phyloP scores from a whole-genome alignment of 2,888 invertebrate species.

The Ceraclea dissimilis region DNA sequence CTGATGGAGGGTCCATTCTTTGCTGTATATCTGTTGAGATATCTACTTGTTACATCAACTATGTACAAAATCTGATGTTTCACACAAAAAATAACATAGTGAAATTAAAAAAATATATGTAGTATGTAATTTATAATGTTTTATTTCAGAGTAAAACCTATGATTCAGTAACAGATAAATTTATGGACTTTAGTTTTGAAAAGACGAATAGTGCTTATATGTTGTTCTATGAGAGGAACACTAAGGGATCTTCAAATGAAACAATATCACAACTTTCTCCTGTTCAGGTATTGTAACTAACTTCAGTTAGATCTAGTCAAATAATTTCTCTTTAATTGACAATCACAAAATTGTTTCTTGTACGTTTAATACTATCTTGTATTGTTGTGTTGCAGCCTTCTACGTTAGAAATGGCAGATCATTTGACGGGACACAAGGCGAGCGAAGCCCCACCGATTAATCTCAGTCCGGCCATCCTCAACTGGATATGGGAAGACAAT shows the following conservation, averaged over 20 bases:
- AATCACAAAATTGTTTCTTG: too few relatives aligned
- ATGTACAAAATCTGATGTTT: too few relatives aligned
- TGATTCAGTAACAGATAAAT: conserved; percentile 93
- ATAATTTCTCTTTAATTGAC: too few relatives aligned
- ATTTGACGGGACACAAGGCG: conserved; percentile 16
- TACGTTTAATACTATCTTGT: too few relatives aligned
- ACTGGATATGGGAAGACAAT: conserved; percentile 98
- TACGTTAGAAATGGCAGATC: conserved; percentile 31
- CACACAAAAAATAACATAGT: too few relatives aligned
- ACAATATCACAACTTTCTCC: conserved; percentile 19
- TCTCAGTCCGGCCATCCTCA: conserved; percentile 73
- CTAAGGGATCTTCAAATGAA: conserved; percentile 38
- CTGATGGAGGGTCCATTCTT: too few relatives aligned
- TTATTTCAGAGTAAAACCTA: conserved; percentile 87
- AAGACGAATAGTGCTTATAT: conserved; percentile 97
- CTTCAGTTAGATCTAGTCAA: too few relatives aligned
- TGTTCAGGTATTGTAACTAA: conserved; percentile 18
- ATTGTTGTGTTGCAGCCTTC: conserved; percentile 24
- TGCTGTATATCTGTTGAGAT: too few relatives aligned
- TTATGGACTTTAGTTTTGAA: conserved; percentile 96
- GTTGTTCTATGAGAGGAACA: conserved; percentile 88
- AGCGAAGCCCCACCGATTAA: conserved; percentile 41
- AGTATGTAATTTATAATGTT: too few relatives aligned
- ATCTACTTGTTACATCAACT: too few relatives aligned
- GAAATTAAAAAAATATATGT: too few relatives aligned